Conservation (phyloP, 35 echinoderm and acorn worm species). For the Amphiura filiformis region DNA sequence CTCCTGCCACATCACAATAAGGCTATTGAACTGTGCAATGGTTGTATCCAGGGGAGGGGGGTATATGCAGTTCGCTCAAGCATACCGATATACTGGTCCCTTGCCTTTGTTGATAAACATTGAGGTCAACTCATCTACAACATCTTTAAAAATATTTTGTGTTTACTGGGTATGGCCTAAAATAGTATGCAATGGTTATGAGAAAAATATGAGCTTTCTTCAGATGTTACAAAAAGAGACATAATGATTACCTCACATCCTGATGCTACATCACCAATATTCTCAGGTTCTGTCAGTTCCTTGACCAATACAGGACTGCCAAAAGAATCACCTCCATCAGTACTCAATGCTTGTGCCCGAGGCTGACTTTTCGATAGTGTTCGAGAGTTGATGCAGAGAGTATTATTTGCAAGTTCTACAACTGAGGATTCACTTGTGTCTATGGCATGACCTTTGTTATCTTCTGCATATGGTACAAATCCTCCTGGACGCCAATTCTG, state of each 20-base stretch:
- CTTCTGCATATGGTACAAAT: not conserved
- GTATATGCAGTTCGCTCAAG: too few relatives aligned
- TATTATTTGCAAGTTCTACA: not conserved
- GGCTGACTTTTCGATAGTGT: not conserved
- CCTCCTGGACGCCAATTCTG: not conserved
- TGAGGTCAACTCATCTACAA: too few relatives aligned
- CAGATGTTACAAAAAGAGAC: too few relatives aligned
- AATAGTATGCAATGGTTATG: too few relatives aligned
- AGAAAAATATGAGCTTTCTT: too few relatives aligned
- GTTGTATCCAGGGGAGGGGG: too few relatives aligned
- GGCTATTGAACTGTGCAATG: too few relatives aligned
- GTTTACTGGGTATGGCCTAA: too few relatives aligned
- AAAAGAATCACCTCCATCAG: not conserved
- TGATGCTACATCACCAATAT: not conserved
- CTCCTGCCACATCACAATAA: too few relatives aligned
- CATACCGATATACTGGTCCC: too few relatives aligned
- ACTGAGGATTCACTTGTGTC: not conserved
- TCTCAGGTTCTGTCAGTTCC: not conserved
- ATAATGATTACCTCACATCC: not conserved
- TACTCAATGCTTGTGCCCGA: not conserved
- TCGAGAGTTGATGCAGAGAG: not conserved
- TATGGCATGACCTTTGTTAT: not conserved
- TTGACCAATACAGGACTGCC: not conserved
- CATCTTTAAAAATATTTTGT: too few relatives aligned
- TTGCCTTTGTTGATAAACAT: too few relatives aligned